Evolutionary conservation across 2,113 vertebrate species (phyloP).

Genomic region (Regulus satrapa): DNA sequence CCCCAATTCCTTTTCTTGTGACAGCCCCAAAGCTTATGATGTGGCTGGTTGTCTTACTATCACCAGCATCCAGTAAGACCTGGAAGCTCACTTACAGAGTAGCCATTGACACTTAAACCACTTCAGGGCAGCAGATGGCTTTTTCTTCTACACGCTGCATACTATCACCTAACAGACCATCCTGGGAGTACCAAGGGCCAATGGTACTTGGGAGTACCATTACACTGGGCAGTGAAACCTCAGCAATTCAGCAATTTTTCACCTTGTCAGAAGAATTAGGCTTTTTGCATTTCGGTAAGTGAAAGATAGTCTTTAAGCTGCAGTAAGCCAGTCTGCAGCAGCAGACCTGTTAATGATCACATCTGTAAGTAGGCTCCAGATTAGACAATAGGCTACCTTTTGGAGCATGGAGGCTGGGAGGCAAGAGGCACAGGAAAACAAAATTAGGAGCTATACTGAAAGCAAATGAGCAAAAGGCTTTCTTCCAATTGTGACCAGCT

Average conservation of each 20-base stretch:
- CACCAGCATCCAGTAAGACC: background rate
- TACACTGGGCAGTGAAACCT: background rate
- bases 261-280: background rate
- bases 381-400: conserved; percentile 24
- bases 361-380: conserved; percentile 23
- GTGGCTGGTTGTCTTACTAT: background rate
- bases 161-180: background rate
- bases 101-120: background rate
- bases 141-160: fast-evolving
- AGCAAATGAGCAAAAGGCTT: conserved; percentile 54
- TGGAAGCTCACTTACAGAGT: background rate
- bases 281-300: background rate
- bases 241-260: background rate
- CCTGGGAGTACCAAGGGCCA: background rate
- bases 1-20: background rate
- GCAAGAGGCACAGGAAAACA: conserved; percentile 36
- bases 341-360: conserved; percentile 37
- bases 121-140: background rate
- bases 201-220: too few relatives aligned
- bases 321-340: background rate
- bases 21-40: background rate
- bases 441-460: conserved; percentile 25
- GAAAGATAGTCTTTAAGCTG: background rate
- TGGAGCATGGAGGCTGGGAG: background rate
- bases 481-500: conserved; percentile 55